phyloP scores from a whole-genome alignment of 2,888 invertebrate genomes.

The Melipona bicolor region DNA sequence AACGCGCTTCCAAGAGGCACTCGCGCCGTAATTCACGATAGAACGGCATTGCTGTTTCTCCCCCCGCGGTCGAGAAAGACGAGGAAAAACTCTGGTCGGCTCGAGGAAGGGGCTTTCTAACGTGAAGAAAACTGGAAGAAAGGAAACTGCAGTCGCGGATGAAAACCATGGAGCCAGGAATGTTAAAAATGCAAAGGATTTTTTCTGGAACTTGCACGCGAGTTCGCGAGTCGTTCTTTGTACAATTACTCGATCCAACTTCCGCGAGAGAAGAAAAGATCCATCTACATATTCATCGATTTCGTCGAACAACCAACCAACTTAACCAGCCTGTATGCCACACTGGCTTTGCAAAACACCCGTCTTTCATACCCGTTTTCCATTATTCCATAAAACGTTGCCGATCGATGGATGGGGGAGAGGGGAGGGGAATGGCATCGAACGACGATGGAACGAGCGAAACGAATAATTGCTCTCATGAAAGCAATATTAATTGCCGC shows the following conservation, averaged over 20 bases:
- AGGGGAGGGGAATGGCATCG: neutral
- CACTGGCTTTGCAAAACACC: constrained; percentile 43
- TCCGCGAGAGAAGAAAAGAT: constrained; percentile 49
- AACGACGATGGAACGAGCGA: constrained; percentile 3
- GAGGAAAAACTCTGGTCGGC: constrained; percentile 13
- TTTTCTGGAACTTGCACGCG: constrained; percentile 29
- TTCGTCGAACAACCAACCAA: constrained; percentile 31
- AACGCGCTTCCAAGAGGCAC: constrained; percentile 53
- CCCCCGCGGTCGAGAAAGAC: constrained; percentile 39
- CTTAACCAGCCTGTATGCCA: constrained; percentile 30
- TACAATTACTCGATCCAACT: constrained; percentile 60
- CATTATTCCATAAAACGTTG: constrained; percentile 40
- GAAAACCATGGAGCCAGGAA: constrained; percentile 2
- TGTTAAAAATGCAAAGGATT: constrained; percentile 71
- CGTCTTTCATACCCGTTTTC: constrained; percentile 42
- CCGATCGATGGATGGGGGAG: constrained; percentile 8
- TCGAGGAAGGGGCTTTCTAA: neutral
- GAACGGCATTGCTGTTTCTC: constrained; percentile 27
- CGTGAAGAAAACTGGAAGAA: neutral
- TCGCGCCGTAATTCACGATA: constrained; percentile 53
- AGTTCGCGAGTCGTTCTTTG: constrained; percentile 43
- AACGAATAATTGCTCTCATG: constrained; percentile 30
- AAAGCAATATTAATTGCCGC: constrained; percentile 51
- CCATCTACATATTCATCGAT: constrained; percentile 75
- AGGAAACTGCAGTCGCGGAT: neutral